Evolutionary conservation across 1,140 invertebrate genomes (phyloP).

Genomic region (Drosophila nannoptera): DNA sequence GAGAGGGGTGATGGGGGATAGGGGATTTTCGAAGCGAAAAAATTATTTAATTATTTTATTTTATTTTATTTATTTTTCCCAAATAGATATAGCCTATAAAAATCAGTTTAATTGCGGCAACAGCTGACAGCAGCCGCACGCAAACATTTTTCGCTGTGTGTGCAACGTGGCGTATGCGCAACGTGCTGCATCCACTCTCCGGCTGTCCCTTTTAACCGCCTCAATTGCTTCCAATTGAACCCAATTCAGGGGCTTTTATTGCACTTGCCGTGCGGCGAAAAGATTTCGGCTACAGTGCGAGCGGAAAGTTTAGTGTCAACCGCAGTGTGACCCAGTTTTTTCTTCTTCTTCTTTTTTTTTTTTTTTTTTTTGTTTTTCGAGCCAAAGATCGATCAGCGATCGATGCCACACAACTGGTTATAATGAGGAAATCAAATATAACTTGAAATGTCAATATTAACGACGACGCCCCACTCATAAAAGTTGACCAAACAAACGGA

Average conservation of each 20-base stretch:
- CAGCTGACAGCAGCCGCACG: background rate
- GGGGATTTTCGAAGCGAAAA: no score
- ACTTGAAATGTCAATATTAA: slow-evolving; percentile 32
- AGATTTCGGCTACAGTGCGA: slow-evolving; percentile 19
- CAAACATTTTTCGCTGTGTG: background rate
- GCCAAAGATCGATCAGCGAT: slow-evolving; percentile 44
- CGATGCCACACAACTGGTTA: slow-evolving; percentile 60
- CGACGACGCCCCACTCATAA: background rate
- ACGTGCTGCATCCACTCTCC: background rate
- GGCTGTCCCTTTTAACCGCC: background rate
- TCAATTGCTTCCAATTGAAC: slow-evolving; percentile 73
- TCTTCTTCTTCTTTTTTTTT: no score
- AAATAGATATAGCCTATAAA: no score
- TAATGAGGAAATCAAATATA: slow-evolving; percentile 66
- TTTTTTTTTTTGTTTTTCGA: no score
- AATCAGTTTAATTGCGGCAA: background rate
- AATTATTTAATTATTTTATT: no score
- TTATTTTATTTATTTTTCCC: no score
- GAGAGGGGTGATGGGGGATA: no score
- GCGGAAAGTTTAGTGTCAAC: slow-evolving; percentile 19
- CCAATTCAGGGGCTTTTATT: slow-evolving; percentile 67
- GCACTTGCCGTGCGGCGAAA: slow-evolving; percentile 51
- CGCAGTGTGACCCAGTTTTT: background rate
- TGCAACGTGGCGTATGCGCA: slow-evolving; percentile 10
- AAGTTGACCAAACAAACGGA: slow-evolving; percentile 43